phyloP scores from a whole-genome alignment of 1,140 invertebrate species.

The Euglossa dilemma region DNA sequence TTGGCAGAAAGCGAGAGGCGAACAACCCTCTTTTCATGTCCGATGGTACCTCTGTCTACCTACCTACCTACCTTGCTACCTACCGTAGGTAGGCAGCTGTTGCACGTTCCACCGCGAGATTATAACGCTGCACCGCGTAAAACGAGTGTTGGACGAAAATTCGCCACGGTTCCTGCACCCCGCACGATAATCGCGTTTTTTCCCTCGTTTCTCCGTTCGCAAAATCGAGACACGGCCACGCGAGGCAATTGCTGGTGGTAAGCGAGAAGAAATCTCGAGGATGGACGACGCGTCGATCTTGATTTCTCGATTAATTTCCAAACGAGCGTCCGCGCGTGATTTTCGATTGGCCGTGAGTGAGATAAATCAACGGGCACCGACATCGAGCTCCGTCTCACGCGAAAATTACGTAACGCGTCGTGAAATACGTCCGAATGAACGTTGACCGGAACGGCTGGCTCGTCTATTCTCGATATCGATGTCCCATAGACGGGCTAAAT shows the following conservation, averaged over 20 bases:
- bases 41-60: background rate
- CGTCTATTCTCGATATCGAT: constrained; percentile 17
- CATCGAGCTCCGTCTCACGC: background rate
- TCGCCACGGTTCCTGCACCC: background rate
- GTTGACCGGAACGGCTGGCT: background rate
- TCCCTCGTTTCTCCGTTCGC: background rate
- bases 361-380: background rate
- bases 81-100: constrained; percentile 52
- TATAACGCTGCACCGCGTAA: constrained; percentile 32
- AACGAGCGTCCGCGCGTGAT: background rate
- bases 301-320: background rate
- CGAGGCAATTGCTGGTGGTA: too few species aligned
- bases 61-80: background rate
- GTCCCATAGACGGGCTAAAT: constrained; percentile 16
- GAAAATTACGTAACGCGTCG: constrained; percentile 9
- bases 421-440: background rate
- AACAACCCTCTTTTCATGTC: constrained; percentile 20
- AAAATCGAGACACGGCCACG: too few species aligned
- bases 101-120: constrained; percentile 46
- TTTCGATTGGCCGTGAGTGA: constrained; percentile 2
- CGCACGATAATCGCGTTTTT: background rate
- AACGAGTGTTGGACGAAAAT: constrained; percentile 15
- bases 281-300: background rate
- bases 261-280: too few species aligned
- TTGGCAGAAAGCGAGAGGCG: constrained; percentile 29